phyloP scores from a whole-genome alignment of 2,888 invertebrate genomes.

The Xiphydria camelus region DNA sequence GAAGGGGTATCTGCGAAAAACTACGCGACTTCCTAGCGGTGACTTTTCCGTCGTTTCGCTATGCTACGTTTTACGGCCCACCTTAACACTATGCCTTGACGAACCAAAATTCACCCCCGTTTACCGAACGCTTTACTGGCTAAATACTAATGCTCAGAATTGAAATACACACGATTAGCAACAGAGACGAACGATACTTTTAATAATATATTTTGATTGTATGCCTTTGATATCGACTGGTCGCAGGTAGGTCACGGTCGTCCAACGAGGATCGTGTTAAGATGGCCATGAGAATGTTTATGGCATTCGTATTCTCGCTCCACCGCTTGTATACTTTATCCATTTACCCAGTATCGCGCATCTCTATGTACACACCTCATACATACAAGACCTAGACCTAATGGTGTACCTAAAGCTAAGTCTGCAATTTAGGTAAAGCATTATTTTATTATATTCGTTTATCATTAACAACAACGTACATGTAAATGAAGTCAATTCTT shows the following conservation, averaged over 20 bases:
- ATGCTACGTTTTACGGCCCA: conserved; percentile 29
- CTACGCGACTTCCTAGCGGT: conserved; percentile 30
- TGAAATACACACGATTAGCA: no score
- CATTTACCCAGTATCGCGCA: conserved; percentile 21
- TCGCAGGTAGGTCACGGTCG: no score
- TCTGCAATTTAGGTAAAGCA: conserved; percentile 52
- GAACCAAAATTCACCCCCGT: conserved; percentile 7
- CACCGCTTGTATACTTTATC: conserved; percentile 26
- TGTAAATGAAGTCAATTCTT: conserved; percentile 52
- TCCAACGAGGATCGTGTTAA: conserved; percentile 28
- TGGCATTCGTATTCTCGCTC: conserved; percentile 35
- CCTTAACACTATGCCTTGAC: conserved; percentile 33
- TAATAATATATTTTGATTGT: conserved; percentile 28
- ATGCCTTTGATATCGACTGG: conserved; percentile 23
- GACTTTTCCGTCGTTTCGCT: conserved; percentile 41
- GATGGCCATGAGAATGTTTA: conserved; percentile 37
- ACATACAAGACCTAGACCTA: conserved; percentile 48
- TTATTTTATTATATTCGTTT: conserved; percentile 38
- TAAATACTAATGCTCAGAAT: no score
- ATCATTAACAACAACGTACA: conserved; percentile 52
- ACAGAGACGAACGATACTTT: no score
- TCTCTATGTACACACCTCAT: conserved; percentile 46
- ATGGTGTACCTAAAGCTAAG: conserved; percentile 48
- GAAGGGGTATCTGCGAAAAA: no score
- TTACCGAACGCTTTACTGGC: no score